Conservation (phyloP, 2,888 invertebrate genomes). For the Charanyca ferruginea region DNA sequence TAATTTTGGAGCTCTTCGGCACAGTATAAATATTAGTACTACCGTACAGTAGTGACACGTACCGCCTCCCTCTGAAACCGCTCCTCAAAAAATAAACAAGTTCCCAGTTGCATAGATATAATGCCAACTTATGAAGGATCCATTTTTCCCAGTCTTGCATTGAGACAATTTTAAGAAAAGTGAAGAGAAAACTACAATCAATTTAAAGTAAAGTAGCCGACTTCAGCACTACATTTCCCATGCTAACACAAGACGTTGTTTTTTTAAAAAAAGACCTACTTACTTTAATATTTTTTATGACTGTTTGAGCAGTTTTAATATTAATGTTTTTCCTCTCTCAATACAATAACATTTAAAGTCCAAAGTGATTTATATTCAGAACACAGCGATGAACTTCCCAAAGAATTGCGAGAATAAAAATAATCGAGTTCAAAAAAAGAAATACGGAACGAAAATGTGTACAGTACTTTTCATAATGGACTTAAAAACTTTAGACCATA, state of each 20-base stretch:
- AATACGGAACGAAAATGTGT: conserved; percentile 25
- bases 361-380: conserved; percentile 34
- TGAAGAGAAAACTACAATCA: background rate
- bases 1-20: background rate
- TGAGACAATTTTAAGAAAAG: no score
- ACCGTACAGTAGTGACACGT: no score
- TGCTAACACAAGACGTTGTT: background rate
- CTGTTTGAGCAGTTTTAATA: conserved; percentile 24
- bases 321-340: conserved; percentile 7
- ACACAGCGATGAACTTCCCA: conserved; percentile 26
- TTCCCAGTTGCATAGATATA: no score
- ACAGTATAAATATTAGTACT: no score
- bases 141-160: no score
- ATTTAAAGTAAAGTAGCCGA: background rate
- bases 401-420: conserved; percentile 28
- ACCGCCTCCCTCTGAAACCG: no score
- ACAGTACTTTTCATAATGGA: conserved; percentile 42
- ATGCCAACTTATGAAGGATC: no score
- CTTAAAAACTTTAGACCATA: conserved; percentile 44
- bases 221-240: conserved; percentile 12
- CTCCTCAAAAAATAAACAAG: no score
- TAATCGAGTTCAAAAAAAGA: conserved; percentile 32
- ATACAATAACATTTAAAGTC: conserved; percentile 27
- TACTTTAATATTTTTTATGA: conserved; percentile 5
- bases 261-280: background rate